Base-by-base conservation (phyloP, 2,113 vertebrate species). In the Megaleporinus macrocephalus region DNA sequence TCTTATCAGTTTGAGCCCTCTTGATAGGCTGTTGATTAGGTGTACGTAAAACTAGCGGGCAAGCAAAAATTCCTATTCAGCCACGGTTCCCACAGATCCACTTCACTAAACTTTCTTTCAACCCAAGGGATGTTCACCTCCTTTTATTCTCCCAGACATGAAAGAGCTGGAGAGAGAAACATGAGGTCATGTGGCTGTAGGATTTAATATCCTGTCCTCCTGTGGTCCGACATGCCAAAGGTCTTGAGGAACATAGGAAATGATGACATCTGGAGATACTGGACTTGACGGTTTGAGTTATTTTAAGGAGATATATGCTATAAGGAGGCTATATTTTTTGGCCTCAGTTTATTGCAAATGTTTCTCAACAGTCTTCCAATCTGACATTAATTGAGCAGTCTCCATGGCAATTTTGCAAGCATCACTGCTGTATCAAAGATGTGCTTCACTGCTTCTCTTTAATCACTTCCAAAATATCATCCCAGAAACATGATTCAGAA, bases 121-220 rank as follows among this genome's bases (percentile, higher is more conserved):
- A 55, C 55, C n/a, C 3, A 78, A 59, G 41, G 55, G 44, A 76
- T 33, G 47, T 36, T 81, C 30, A 33, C 11, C 72, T 79, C 44
- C 71, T 63, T 44, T 72, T 53, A 72, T 83, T 82, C 71, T n/a
- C 16, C 36, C 44, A 73, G 71, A 82, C 66, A 30, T 84, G 59
- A 81, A 62, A 63, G 62, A 65, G 59, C 27, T 30, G 44, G 15
- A 11, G 47, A 76, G 78, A 73, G 36, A 77, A 72, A 33, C 3
- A 20, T 20, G 12, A 22, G 26, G 24, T 73, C 73, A 76, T 55
- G 4, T 44, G 41, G 47, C 57, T n/a, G 20, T 36, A 70, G 22
- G 61, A 57, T 4, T 7, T 13, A 47, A 53, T 51, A 55, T 44
- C 44, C 68, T 51, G 68, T 69, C 18, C 14, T 59, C 22, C 22